phyloP scores from a whole-genome alignment of 2,888 invertebrate species.

The Drepana falcataria region DNA sequence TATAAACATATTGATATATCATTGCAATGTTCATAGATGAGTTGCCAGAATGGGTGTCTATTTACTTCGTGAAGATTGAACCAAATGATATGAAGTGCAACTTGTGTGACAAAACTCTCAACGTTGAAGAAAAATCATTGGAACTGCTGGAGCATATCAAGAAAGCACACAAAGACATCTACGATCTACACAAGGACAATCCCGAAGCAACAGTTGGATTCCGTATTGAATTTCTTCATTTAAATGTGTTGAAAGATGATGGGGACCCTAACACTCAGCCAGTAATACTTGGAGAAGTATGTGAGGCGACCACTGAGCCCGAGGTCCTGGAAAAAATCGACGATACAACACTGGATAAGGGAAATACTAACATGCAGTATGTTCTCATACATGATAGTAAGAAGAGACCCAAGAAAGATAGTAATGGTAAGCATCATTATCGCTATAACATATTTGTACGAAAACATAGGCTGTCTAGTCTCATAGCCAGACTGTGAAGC shows the following conservation, averaged over 20 bases:
- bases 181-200: constrained; percentile 60
- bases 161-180: constrained; percentile 48
- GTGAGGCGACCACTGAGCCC: constrained; percentile 34
- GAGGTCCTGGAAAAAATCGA: constrained; percentile 6
- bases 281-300: constrained; percentile 49
- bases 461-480: no score
- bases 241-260: constrained; percentile 52
- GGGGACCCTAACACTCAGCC: constrained; percentile 39
- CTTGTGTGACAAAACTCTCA: constrained; percentile 45
- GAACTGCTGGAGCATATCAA: constrained; percentile 48
- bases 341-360: constrained; percentile 17
- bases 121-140: constrained; percentile 35
- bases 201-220: constrained; percentile 56
- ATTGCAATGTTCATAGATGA: neutral
- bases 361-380: constrained; percentile 36
- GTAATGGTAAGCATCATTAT: neutral
- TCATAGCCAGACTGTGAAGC: no score
- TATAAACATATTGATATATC: neutral
- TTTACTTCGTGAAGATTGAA: constrained; percentile 47
- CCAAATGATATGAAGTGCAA: constrained; percentile 47
- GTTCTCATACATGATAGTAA: constrained; percentile 39
- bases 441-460: no score
- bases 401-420: constrained; percentile 15
- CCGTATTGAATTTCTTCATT: constrained; percentile 61
- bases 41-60: constrained; percentile 57